Evolutionary conservation across 1,140 invertebrate genomes (phyloP), one percentile per base, ranked within the genome.

Genomic region (Ladona fulva): DNA sequence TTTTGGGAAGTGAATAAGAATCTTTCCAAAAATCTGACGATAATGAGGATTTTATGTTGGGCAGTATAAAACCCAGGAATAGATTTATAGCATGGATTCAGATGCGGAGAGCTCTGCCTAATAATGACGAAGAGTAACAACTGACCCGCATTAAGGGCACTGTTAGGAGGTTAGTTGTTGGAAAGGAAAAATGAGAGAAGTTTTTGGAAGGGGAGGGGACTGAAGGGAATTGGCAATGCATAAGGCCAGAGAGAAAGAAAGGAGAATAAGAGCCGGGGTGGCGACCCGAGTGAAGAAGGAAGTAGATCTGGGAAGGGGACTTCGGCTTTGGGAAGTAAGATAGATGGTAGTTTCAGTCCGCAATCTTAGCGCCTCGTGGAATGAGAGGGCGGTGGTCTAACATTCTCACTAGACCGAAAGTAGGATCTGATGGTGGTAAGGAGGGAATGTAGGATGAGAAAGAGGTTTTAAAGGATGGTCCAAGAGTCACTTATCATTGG

Each of bases 321-420:
- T 3, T 66, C 3, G 52, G 12, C 14, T 22, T 16, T 3, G 52
- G 52, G 52, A 66, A 66, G 52, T 66, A 66, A 66, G 52, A 66
- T 66, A 66, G 52, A 66, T 66, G 52, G 52, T 66, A 66, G 52
- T 66, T 66, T 66, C 52, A 66, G n/a, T 22, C 52, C 52, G 52
- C 52, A 66, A 66, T 66, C 52, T 66, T 66, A 66, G 52, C 52
- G 29, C 52, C n/a, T 66, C 12, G 52, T 66, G 52, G 52, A 6
- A 19, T 16, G 52, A 66, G 52, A 66, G 29, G 29, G n/a, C n/a
- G n/a, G 44, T 10, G 19, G 52, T 66, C 16, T 66, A 66, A 66
- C 52, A 66, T 66, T 22, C 14, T 16, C 52, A 66, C 52, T 37
- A 37, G 29, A 8, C 29, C 8, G 52, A 16, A 66, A 66, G 52